Evolutionary conservation across 2,113 vertebrate species (phyloP), one percentile per base, ranked within the genome.

Genomic region (Oceanodroma tethys): DNA sequence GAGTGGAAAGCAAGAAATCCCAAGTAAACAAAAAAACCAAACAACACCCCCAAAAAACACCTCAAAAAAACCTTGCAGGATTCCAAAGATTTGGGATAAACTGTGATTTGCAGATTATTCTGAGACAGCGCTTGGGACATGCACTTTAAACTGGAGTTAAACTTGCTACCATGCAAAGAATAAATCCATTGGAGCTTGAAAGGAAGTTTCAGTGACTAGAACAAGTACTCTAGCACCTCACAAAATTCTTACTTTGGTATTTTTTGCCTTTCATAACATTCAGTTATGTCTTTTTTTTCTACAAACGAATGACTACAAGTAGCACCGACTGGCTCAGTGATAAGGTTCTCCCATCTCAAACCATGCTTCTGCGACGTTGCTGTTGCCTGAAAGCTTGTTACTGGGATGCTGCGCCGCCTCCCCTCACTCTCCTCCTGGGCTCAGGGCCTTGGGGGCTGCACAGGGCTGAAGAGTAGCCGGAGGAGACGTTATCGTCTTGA

Each of bases 321-420:
- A 12, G 17, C 13, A 3, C 34, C 0, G 1, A 5, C 25, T 11
- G 19, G 43, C 36, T 50, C 48, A 43, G 60, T 3, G 25, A 6
- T 29, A 7, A 52, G 53, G 23, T 67, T 53, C 22, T 50, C 38
- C 62, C 27, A 6, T 20, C 53, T 73, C 52, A 1, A 11, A 23
- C 26, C 1, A 3, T 34, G 25, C 15, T 72, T 21, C 52, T 60
- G 66, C 0, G 1, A 27, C 3, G 4, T 38, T 68, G 53, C 27
- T 48, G 30, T 15, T 23, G 16, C 60, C 71, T 2, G 1, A 15
- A 22, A 52, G 43, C 10, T 56, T 7, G 17, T 23, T 36, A 4
- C 6, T 55, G 56, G 16, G 32, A 2, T 48, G 20, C 40, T 9
- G 4, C 23, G 4, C 23, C 50, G 25, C 34, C 40, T 40, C 45